Evolutionary conservation across 1,140 invertebrate genomes (phyloP).

Genomic region (Zophobas atratus): DNA sequence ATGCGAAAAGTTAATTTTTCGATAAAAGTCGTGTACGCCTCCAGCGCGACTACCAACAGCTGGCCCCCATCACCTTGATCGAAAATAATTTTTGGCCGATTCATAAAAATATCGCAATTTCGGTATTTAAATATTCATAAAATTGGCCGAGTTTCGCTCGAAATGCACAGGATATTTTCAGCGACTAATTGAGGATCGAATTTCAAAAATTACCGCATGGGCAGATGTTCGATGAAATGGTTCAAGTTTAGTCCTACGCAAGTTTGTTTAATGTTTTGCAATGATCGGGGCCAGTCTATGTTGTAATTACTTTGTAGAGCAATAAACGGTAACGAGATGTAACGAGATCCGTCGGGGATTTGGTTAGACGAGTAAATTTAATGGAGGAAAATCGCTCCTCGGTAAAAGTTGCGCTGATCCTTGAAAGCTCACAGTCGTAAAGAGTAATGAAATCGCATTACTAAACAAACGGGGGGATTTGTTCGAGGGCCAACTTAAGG

Average conservation of each 20-base stretch:
- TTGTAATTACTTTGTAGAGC: slow-evolving; percentile 7
- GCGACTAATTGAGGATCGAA: not conserved
- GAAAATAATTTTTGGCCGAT: slow-evolving; percentile 5
- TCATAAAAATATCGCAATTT: slow-evolving; percentile 1
- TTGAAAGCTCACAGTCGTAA: slow-evolving; percentile 9
- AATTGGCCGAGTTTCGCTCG: slow-evolving; percentile 1
- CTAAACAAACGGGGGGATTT: slow-evolving; percentile 22
- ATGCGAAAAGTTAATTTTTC: slow-evolving; percentile 19
- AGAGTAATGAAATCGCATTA: slow-evolving; percentile 10
- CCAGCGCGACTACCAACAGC: slow-evolving; percentile 4
- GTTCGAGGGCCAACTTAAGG: not conserved
- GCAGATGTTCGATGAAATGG: not conserved
- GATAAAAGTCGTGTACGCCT: slow-evolving; percentile 11
- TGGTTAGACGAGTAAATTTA: slow-evolving; percentile 1
- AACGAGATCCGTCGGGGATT: not conserved
- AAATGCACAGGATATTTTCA: too few species aligned
- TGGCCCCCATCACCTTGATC: slow-evolving; percentile 21
- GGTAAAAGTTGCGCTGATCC: slow-evolving; percentile 21
- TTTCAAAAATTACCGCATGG: slow-evolving; percentile 3
- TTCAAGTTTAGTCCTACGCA: not conserved
- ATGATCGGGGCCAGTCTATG: not conserved
- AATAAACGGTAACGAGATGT: not conserved
- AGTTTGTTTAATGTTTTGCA: slow-evolving; percentile 7
- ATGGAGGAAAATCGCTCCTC: not conserved
- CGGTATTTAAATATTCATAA: slow-evolving; percentile 36